Evolutionary conservation across 2,797 vertebrate genomes (phyloP).

Genomic region (Garrulus glandarius): DNA sequence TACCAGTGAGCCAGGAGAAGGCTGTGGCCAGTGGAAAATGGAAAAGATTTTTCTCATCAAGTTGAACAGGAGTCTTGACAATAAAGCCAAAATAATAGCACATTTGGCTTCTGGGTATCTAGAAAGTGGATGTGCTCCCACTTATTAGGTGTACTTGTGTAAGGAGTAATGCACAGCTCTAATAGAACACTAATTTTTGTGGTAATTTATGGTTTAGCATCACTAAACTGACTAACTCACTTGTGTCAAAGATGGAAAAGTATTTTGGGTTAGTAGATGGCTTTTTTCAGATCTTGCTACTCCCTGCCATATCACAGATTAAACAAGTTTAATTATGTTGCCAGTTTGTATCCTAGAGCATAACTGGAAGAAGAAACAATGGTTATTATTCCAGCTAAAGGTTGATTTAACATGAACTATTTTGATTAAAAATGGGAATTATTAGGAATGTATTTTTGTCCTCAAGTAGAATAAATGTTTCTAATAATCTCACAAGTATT

Average conservation of each 20-base stretch:
- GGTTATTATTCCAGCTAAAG: not conserved
- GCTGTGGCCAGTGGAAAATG: constrained; percentile 29
- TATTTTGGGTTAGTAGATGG: not conserved
- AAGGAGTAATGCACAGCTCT: not conserved
- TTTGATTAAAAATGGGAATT: not conserved
- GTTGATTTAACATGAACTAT: not conserved
- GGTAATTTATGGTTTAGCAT: not conserved
- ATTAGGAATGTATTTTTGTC: not conserved
- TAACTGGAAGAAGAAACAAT: not conserved
- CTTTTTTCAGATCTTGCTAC: not conserved
- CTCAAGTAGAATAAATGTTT: not conserved
- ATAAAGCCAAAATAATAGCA: not conserved
- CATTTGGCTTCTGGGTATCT: not conserved
- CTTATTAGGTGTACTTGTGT: not conserved
- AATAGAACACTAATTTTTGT: not conserved
- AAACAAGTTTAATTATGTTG: not conserved
- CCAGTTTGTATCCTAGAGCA: not conserved
- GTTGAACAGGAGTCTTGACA: not conserved
- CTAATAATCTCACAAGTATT: not conserved
- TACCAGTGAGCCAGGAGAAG: not conserved
- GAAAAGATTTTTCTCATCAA: constrained; percentile 35
- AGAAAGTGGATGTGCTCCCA: not conserved
- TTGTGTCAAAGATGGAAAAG: not conserved
- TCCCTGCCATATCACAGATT: not conserved
- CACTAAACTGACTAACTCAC: not conserved